Evolutionary conservation across 1,140 invertebrate genomes (phyloP).

Genomic region (Mesaphorura yosii): DNA sequence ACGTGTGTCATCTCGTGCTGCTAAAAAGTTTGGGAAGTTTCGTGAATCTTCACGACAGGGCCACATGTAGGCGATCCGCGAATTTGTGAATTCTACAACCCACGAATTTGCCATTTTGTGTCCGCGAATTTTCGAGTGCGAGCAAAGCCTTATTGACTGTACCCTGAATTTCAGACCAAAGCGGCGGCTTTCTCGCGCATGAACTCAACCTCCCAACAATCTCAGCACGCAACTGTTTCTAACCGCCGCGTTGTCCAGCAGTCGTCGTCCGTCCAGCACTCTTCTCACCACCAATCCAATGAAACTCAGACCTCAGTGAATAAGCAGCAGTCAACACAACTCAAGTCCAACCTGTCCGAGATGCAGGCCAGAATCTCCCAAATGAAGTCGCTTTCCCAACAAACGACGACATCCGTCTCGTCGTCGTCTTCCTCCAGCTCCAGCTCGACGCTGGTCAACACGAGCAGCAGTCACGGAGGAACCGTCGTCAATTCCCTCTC

Average conservation of each 20-base stretch:
- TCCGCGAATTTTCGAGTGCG: no score
- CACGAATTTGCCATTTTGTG: background rate
- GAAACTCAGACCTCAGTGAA: conserved; percentile 18
- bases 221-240: conserved; percentile 24
- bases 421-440: conserved; percentile 40
- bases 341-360: conserved; percentile 56
- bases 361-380: conserved; percentile 63
- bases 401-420: conserved; percentile 35
- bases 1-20: background rate
- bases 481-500: conserved; percentile 1
- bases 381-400: conserved; percentile 48
- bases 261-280: conserved; percentile 18
- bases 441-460: conserved; percentile 34
- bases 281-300: conserved; percentile 25
- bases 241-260: conserved; percentile 10
- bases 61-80: background rate
- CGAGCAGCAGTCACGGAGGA: conserved; percentile 9
- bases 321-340: conserved; percentile 27
- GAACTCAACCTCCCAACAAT: conserved; percentile 25
- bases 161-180: conserved; percentile 29
- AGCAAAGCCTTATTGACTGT: no score
- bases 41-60: background rate
- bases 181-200: conserved; percentile 26
- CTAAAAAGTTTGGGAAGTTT: background rate
- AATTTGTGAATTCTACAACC: background rate